Base-by-base conservation (phyloP, 2,797 vertebrate species). In the Poecile montanus region DNA sequence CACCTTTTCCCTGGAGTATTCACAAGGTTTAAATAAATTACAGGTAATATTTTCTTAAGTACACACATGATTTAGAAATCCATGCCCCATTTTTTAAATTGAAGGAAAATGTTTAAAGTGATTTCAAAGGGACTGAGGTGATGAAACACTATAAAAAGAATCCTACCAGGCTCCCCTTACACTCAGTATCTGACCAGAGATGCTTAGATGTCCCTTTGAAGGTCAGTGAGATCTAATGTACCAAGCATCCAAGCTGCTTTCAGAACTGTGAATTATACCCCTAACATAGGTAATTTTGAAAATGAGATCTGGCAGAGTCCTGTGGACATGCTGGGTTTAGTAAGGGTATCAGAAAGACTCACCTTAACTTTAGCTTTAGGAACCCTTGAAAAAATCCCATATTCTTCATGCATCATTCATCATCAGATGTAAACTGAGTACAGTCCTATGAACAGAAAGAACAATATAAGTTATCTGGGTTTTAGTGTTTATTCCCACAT, bases 221-320 rank as follows among this genome's bases (percentile, higher is more conserved):
- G 85, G 96, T 95, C 93, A 96, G 60, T 34, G 62, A 94, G 79
- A 94, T 84, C 82, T 88, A 92, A 94, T 84, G 86, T 62, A 90
- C 47, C 78, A 75, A 84, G 70, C 85, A 90, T 75, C 82, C 85
- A 72, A 89, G 89, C 51, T 93, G 60, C 63, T 93, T 82, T 95
- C 71, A 90, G 77, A 93, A 87, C 71, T 78, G 76, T 87, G 93
- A 95, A 89, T 93, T 86, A 93, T 86, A 82, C 44, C 13, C 29
- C 48, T 58, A 86, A 73, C 66, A 63, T 50, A 93, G 78, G n/a
- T 58, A 79, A 67, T 91, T 94, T 87, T 76, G 45, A 85, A 95
- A 91, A 87, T 54, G n/a, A 86, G 25, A 90, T 79, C 44, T 86
- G 82, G 66, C 23, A 90, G 90, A 94, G 81, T 91, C 63, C 48